Base-by-base conservation (phyloP, 2,888 invertebrate species). In the Xestia xanthographa region DNA sequence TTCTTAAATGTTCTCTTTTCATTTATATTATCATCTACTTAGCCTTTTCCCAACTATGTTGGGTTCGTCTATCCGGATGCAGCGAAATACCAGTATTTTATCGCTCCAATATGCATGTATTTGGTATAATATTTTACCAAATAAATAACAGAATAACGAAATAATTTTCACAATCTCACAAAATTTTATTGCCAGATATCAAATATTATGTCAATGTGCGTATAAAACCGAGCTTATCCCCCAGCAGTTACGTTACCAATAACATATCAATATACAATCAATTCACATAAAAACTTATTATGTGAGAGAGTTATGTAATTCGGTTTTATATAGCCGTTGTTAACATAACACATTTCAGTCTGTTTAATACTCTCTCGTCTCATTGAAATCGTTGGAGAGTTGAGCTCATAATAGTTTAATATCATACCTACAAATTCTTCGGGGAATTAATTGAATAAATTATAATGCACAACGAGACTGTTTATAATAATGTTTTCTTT, bases 361-460 rank as follows among this genome's bases (percentile, higher is more conserved):
- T 74, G 63, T 82, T 71, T 79, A 78, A 76, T 67, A 56, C 22
- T 29, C 63, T 60, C 29, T 73, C 29, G 58, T 75, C 70, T 53
- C 72, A 82, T 82, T 82, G 66, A 77, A 79, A 75, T 70, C 41
- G 26, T 67, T 77, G 75, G 62, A 82, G 72, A 76, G 53, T 53
- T 22, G 66, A 65, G 69, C 50, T 79, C 75, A 74, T 62, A 73
- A 69, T 82, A 77, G 82, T 82, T 79, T 71, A 34, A 73, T 74
- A 72, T 81, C 75, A 70, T 84, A 26, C 14, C 63, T 26, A 60
- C 67, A 63, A 66, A 34, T 71, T 56, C 62, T 72, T 79, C 56
- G 20, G 69, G 56, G 58, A 72, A 63, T 76, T 77, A 69, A 41
- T 22, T 75, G 66, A 85, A 73, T 82, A 75, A 77, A 66, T 79